Conservation (phyloP, 1,140 invertebrate genomes). For the Pseudomyrmex concolor region DNA sequence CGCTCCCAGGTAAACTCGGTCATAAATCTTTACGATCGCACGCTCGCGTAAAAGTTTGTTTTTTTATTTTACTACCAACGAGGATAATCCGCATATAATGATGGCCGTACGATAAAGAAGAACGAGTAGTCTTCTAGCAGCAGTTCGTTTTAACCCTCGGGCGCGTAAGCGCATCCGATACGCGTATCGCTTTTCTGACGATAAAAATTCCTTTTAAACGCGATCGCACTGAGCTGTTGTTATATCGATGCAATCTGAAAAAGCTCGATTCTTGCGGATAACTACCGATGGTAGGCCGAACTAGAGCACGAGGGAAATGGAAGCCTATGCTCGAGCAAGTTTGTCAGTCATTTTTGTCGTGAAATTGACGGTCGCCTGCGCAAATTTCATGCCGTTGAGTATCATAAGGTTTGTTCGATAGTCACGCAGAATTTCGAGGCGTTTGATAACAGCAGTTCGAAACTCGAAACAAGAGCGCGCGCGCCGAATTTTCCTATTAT, state of each 20-base stretch:
- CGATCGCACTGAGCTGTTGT: background rate
- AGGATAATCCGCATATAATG: conserved; percentile 56
- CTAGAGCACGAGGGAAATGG: background rate
- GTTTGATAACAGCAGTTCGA: background rate
- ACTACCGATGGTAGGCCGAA: conserved; percentile 8
- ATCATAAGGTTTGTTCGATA: conserved; percentile 8
- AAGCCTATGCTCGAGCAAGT: conserved; percentile 12
- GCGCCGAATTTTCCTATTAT: conserved; percentile 6
- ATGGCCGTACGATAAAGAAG: conserved; percentile 39
- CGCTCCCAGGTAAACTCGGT: conserved; percentile 42
- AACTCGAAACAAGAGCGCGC: conserved; percentile 49
- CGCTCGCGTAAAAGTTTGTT: conserved; percentile 13
- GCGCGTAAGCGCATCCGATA: conserved; percentile 3
- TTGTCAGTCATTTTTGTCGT: conserved; percentile 53
- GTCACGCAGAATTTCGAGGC: background rate
- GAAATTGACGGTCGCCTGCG: background rate
- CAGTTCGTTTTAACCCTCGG: conserved; percentile 28
- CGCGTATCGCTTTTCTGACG: background rate
- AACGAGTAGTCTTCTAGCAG: conserved; percentile 38
- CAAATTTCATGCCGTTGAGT: conserved; percentile 41
- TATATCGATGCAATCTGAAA: conserved; percentile 17
- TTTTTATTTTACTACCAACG: conserved; percentile 34
- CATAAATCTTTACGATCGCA: conserved; percentile 58
- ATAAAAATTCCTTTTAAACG: background rate
- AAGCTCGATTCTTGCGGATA: background rate